A percentile compares a stretch with the other conserved stretches of the same genome.
These are phyloP conservation scores for Atrina japonica DNA, from an alignment of 2,888 invertebrate species.

Conservation along the genomic window DNA sequence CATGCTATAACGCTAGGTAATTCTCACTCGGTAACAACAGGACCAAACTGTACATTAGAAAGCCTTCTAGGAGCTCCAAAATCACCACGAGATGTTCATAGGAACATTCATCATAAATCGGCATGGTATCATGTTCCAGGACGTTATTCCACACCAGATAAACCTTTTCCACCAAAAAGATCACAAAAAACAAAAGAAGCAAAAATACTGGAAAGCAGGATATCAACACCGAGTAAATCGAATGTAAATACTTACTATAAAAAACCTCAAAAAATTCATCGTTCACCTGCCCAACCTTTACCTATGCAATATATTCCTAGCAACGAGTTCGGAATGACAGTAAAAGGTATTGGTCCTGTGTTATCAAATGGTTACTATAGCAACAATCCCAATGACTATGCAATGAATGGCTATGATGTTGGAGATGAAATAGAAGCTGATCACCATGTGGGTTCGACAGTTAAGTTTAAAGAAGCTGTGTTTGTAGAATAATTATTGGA, in stretches of 20 bases:
- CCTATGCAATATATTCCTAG: conserved; percentile 11
- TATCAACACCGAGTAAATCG: conserved; percentile 1
- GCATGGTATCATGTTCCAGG: conserved; percentile 79
- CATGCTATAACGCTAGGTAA: conserved; percentile 63
- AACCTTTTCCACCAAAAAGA: conserved; percentile 63
- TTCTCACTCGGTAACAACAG: conserved; percentile 60
- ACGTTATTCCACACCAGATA: conserved; percentile 66
- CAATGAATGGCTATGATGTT: conserved; percentile 7
- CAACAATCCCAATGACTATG: conserved; percentile 28
- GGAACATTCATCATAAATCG: conserved; percentile 66
- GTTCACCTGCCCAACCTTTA: not conserved
- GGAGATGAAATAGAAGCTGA: conserved; percentile 2
- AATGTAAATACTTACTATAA: conserved; percentile 5
- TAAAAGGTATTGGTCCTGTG: conserved; percentile 52
- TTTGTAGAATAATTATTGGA: conserved; percentile 43
- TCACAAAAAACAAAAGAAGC: conserved; percentile 60
- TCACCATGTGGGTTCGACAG: conserved; percentile 45
- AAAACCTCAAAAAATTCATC: conserved; percentile 14
- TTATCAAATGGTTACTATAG: conserved; percentile 33
- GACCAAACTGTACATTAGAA: conserved; percentile 68
- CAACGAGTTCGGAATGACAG: conserved; percentile 54
- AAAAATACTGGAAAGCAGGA: conserved; percentile 47
- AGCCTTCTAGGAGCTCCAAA: conserved; percentile 64
- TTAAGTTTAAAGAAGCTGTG: conserved; percentile 59
- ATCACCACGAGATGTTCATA: conserved; percentile 56